Evolutionary conservation across 2,797 vertebrate genomes (phyloP), one percentile per base, ranked within the genome.

Genomic region (Silurus lanzhouensis): DNA sequence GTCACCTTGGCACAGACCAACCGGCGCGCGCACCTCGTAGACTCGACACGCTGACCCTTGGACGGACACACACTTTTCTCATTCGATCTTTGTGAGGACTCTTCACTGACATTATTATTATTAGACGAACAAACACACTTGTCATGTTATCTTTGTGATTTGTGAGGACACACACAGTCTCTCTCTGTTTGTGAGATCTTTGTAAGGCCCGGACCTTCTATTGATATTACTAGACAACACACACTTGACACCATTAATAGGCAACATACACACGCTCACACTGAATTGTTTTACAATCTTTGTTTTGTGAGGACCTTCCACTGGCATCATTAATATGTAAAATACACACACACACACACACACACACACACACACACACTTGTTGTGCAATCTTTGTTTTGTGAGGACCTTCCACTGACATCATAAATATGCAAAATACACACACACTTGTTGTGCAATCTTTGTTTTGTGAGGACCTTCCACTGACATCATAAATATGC

Each of bases 1-100:
- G 90, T 88, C 84, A 31, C 10, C 44, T 60, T n/a, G 14, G 48
- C 66, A 15, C 1, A 71, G 60, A 77, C 19, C 17, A 7, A 20
- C 8, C 19, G 55, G 55, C 27, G 57, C 58, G 58, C 67, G 27
- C 27, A 27, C 57, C 75, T 38, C 57, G 52, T 31, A 2, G 57
- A 78, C 17, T 78, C 22, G 14, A 61, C 55, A 60, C 27, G 5
- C 55, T 12, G 15, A 19, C 48, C n/a, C 70, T 52, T 52, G 44
- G 70, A 52, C 22, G 19, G 38, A 38, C 38, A 38, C 38, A 38
- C 38, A 38, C 38, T 38, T 38, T 38, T 38, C 38, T 38, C 38
- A 38, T 60, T 60, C 19, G 17, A 60, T 1, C 58, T 60, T 38
- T 38, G 58, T 15, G 31, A 70, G 31, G 67, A 70, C 67, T 17